These are phyloP conservation scores for Epinephelus fuscoguttatus DNA, from an alignment of 2,113 vertebrate species.

Conservation along the genomic window DNA sequence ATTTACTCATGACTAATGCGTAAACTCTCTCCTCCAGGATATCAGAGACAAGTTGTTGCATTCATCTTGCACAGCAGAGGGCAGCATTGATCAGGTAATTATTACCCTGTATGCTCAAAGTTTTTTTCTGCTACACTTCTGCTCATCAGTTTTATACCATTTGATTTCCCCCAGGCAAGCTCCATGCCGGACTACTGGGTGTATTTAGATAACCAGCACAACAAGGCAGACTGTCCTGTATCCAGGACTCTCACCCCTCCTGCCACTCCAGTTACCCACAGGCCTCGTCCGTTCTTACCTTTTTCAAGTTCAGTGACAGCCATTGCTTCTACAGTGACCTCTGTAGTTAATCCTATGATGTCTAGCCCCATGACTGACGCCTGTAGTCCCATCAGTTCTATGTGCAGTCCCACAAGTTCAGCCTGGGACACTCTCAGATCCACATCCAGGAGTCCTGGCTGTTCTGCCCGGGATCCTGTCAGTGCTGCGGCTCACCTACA, in stretches of 20 bases:
- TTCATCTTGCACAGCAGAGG: constrained; percentile 60
- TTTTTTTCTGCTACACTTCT: neutral
- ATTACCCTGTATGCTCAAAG: neutral
- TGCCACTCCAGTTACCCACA: neutral
- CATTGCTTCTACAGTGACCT: neutral
- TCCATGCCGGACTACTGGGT: constrained; percentile 25
- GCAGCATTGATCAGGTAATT: constrained; percentile 37
- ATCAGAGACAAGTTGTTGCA: constrained; percentile 32
- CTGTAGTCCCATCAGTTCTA: constrained; percentile 27
- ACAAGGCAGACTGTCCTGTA: neutral
- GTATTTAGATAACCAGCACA: constrained; percentile 26
- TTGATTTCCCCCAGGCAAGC: constrained; percentile 33
- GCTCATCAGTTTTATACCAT: neutral
- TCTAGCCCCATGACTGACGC: constrained; percentile 14
- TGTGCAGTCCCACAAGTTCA: constrained; percentile 13
- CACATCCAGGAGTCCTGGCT: constrained; percentile 79
- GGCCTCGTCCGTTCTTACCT: neutral
- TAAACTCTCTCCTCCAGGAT: neutral
- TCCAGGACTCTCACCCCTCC: neutral
- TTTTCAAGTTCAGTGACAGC: constrained; percentile 1
- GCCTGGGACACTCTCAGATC: constrained; percentile 72
- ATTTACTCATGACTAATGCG: neutral
- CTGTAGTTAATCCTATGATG: neutral
- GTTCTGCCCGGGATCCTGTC: constrained; percentile 87
- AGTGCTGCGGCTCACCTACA: constrained; percentile 95